These are phyloP conservation scores for Leptodirus hochenwartii DNA, from an alignment of 2,888 invertebrate genomes.

Conservation along the genomic window DNA sequence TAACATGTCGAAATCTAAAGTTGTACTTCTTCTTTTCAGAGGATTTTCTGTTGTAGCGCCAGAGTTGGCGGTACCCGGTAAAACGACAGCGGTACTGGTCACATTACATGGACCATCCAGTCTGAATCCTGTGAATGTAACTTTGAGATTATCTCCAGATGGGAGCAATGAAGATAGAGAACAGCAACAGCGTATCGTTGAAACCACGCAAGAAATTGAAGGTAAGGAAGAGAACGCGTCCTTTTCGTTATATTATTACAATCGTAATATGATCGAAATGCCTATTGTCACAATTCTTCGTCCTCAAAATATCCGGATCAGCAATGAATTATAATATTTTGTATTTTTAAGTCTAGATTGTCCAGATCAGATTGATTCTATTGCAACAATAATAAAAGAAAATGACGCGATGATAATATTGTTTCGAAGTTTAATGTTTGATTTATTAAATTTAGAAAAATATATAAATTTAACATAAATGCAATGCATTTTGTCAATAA, in stretches of 20 bases:
- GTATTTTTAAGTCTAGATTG: too few relatives aligned
- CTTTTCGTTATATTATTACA: neutral
- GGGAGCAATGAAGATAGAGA: constrained; percentile 12
- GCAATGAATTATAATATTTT: constrained; percentile 7
- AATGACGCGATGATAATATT: too few relatives aligned
- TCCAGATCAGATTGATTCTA: too few relatives aligned
- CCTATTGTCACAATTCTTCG: too few relatives aligned
- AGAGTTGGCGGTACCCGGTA: constrained; percentile 45
- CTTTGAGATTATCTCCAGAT: constrained; percentile 30
- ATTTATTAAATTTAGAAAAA: too few relatives aligned
- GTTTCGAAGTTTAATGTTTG: too few relatives aligned
- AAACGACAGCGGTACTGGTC: constrained; percentile 43
- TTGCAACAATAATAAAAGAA: too few relatives aligned
- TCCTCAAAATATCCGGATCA: neutral
- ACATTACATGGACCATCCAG: constrained; percentile 35
- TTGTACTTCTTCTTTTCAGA: constrained; percentile 29
- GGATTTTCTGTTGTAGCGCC: constrained; percentile 48
- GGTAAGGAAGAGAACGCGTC: constrained; percentile 18
- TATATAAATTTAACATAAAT: too few relatives aligned
- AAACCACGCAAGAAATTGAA: constrained; percentile 24
- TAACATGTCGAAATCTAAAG: too few relatives aligned
- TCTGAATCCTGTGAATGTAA: constrained; percentile 37
- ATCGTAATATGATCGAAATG: neutral
- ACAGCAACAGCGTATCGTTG: constrained; percentile 18
- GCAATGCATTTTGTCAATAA: too few relatives aligned